Percentiles rank a stretch among this genome's conserved stretches.
Conservation (phyloP, 2,797 vertebrate species). For the Pipistrellus pygmaeus region DNA sequence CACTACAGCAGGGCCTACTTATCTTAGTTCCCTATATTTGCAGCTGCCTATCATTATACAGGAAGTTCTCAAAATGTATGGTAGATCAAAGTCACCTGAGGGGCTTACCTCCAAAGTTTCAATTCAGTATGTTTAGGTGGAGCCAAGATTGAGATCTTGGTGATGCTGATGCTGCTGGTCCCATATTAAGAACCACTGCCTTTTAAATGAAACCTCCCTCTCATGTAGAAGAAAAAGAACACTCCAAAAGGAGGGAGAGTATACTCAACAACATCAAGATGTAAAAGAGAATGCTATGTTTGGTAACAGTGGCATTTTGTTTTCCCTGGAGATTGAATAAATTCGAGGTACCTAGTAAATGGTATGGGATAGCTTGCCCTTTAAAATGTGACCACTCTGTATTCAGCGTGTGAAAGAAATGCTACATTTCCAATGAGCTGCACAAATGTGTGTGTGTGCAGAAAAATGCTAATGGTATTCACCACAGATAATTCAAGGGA, state of each 20-base stretch:
- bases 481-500: neutral
- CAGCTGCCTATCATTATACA: neutral
- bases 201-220: neutral
- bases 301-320: neutral
- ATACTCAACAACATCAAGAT: neutral
- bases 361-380: neutral
- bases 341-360: neutral
- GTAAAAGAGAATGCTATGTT: neutral
- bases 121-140: neutral
- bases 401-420: neutral
- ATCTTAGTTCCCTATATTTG: neutral
- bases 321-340: neutral
- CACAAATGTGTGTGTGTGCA: neutral
- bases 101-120: neutral
- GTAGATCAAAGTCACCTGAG: neutral
- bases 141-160: neutral
- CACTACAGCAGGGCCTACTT: neutral
- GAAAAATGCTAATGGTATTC: neutral
- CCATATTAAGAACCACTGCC: neutral
- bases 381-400: neutral
- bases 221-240: neutral
- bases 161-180: neutral
- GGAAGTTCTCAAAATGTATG: neutral
- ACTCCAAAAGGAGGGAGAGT: neutral
- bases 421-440: neutral